phyloP scores from a whole-genome alignment of 1,140 invertebrate genomes.

The Eupeodes corollae region DNA sequence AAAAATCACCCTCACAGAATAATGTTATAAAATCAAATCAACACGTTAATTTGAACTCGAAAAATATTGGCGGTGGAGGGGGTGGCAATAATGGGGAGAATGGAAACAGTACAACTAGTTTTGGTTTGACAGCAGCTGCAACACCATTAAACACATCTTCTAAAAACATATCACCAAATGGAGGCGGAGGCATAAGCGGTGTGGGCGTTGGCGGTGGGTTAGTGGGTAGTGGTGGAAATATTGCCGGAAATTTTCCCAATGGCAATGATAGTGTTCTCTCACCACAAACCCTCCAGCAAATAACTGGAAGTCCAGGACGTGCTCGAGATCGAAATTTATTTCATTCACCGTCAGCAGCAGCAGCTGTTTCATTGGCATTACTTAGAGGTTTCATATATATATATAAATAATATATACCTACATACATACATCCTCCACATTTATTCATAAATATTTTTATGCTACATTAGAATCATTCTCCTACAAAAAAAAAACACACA shows the following conservation, averaged over 20 bases:
- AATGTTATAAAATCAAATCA: neutral
- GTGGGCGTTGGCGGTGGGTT: too few species aligned
- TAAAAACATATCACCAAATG: constrained; percentile 2
- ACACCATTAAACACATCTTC: neutral
- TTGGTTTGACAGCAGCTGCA: neutral
- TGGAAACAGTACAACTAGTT: neutral
- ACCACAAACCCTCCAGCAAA: constrained; percentile 31
- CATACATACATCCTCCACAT: too few species aligned
- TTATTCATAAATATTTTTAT: too few species aligned
- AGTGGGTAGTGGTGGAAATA: too few species aligned
- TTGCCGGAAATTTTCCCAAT: neutral
- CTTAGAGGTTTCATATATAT: constrained; percentile 19
- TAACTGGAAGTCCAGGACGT: constrained; percentile 34
- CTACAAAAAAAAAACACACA: too few species aligned
- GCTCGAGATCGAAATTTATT: constrained; percentile 36
- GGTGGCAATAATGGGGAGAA: neutral
- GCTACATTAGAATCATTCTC: too few species aligned
- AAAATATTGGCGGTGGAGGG: neutral
- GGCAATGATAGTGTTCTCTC: constrained; percentile 7
- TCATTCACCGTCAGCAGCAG: constrained; percentile 19
- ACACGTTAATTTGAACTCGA: neutral
- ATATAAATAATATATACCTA: too few species aligned
- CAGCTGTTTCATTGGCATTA: constrained; percentile 27
- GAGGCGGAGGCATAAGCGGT: neutral
- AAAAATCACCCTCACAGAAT: neutral